phyloP scores from a whole-genome alignment of 2,113 vertebrate species.

The Myotis yumanensis region DNA sequence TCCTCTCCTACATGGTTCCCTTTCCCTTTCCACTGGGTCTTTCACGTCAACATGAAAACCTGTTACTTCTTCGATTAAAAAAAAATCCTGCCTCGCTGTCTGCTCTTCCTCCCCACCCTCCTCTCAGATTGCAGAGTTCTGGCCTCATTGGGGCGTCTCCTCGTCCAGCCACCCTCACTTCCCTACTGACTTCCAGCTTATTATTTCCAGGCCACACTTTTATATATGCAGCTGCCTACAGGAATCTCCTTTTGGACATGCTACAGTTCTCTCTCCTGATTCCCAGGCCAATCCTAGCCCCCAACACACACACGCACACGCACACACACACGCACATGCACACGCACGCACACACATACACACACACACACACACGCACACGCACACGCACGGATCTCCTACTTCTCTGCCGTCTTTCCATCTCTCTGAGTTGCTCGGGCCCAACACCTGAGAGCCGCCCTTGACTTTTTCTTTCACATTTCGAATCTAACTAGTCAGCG shows the following conservation, averaged over 20 bases:
- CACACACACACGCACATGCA: too few species aligned
- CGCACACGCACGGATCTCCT: neutral
- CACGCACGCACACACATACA: neutral
- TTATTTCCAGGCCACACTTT: neutral
- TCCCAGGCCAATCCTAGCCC: too few species aligned
- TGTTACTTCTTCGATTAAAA: neutral
- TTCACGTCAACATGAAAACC: neutral
- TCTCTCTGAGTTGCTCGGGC: neutral
- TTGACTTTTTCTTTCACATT: neutral
- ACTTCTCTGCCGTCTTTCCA: neutral
- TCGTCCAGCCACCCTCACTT: neutral
- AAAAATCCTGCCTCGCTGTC: fast-evolving
- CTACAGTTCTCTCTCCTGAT: neutral
- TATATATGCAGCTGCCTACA: fast-evolving
- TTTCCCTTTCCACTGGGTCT: neutral
- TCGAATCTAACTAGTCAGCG: too few species aligned
- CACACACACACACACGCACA: neutral
- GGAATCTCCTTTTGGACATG: neutral
- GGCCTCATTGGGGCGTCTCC: neutral
- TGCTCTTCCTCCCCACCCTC: fast-evolving
- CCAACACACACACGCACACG: neutral
- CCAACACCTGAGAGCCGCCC: neutral
- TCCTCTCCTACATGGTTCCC: neutral
- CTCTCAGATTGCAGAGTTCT: fast-evolving
- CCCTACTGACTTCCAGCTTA: neutral